These are phyloP conservation scores for Xanthorhoe spadicearia DNA, from an alignment of 2,888 invertebrate species.

Conservation along the genomic window DNA sequence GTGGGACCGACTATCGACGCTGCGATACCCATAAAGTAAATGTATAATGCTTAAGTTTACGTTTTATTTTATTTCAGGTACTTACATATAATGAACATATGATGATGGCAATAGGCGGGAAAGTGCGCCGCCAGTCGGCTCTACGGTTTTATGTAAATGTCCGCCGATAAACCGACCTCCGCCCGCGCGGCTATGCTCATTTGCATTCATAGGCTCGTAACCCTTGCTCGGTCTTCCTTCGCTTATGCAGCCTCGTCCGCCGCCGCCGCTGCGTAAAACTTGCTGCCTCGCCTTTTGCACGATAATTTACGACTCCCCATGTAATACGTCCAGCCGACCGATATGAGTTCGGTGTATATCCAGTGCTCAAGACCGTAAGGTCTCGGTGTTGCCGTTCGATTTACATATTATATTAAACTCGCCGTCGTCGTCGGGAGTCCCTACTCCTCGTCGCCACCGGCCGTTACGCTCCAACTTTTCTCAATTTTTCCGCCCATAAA, in stretches of 20 bases:
- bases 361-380: slow-evolving; percentile 68
- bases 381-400: slow-evolving; percentile 79
- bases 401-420: slow-evolving; percentile 85
- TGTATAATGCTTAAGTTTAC: slow-evolving; percentile 44
- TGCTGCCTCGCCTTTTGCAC: slow-evolving; percentile 76
- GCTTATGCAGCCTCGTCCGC: slow-evolving; percentile 68
- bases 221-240: slow-evolving; percentile 76
- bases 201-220: slow-evolving; percentile 85
- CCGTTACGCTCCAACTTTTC: slow-evolving; percentile 84
- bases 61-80: slow-evolving; percentile 58
- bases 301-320: slow-evolving; percentile 82
- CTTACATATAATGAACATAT: slow-evolving; percentile 64
- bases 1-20: slow-evolving; percentile 15
- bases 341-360: slow-evolving; percentile 78
- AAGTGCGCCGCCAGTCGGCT: slow-evolving; percentile 68
- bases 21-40: slow-evolving; percentile 31
- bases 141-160: slow-evolving; percentile 80
- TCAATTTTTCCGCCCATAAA: slow-evolving; percentile 84
- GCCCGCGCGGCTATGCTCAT: slow-evolving; percentile 75
- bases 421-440: slow-evolving; percentile 66
- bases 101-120: slow-evolving; percentile 65
- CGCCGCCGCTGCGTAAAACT: slow-evolving; percentile 70
- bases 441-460: slow-evolving; percentile 76
- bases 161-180: slow-evolving; percentile 77
- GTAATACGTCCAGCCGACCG: slow-evolving; percentile 77